phyloP scores from a whole-genome alignment of 2,888 invertebrate species.

The Chirona hameri region DNA sequence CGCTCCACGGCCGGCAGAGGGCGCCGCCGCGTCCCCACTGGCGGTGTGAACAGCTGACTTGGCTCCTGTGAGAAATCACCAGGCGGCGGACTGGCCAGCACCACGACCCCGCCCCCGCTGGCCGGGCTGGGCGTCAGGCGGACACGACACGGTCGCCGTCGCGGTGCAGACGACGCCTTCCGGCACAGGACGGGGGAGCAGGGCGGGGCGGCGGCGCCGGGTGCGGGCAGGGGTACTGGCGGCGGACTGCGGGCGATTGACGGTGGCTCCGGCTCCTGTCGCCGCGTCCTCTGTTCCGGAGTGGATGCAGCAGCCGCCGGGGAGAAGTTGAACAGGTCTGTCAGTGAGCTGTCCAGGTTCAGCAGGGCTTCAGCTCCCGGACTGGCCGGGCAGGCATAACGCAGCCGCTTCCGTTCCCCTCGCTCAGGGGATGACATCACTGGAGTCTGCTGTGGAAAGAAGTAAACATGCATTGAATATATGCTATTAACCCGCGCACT shows the following conservation, averaged over 20 bases:
- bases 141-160: not conserved
- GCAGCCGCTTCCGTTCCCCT: not conserved
- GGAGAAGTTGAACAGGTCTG: slow-evolving; percentile 3
- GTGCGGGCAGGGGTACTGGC: not conserved
- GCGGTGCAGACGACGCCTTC: not conserved
- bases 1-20: not conserved
- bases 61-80: not conserved
- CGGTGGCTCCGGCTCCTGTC: not conserved
- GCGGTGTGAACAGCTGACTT: not conserved
- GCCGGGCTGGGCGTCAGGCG: not conserved
- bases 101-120: not conserved
- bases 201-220: not conserved
- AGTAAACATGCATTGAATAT: too few relatives aligned
- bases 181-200: not conserved
- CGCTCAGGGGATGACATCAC: not conserved
- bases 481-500: too few relatives aligned
- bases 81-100: not conserved
- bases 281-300: not conserved
- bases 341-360: slow-evolving; percentile 1
- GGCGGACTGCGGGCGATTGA: not conserved
- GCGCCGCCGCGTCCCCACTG: not conserved
- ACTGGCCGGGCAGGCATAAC: not conserved
- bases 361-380: not conserved
- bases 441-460: slow-evolving; percentile 13
- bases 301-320: not conserved